Evolutionary conservation across 2,113 vertebrate species (phyloP).

Genomic region (Leucosticte australis): DNA sequence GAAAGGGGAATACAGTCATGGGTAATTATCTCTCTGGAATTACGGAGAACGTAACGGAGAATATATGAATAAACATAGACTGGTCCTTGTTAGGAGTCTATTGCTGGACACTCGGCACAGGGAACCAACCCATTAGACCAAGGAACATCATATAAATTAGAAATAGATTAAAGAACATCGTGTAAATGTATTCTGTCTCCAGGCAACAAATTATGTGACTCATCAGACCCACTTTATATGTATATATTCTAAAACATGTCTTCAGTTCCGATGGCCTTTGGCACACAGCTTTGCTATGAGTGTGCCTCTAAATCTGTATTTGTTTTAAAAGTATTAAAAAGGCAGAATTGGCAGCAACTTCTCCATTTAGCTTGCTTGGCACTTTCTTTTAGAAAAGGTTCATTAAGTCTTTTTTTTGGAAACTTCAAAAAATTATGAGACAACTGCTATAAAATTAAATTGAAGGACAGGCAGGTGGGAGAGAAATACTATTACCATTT

Average conservation of each 20-base stretch:
- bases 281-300: background rate
- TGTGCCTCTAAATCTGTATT: constrained; percentile 12
- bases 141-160: constrained; percentile 27
- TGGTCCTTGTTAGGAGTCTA: background rate
- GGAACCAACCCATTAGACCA: background rate
- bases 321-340: constrained; percentile 44
- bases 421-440: constrained; percentile 25
- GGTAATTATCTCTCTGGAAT: constrained; percentile 69
- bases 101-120: background rate
- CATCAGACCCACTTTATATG: background rate
- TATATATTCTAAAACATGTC: background rate
- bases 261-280: constrained; percentile 14
- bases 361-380: constrained; percentile 14
- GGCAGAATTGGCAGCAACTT: background rate
- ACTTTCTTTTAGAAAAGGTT: constrained; percentile 20
- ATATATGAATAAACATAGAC: constrained; percentile 22
- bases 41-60: background rate
- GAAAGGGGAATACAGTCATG: background rate
- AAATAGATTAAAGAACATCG: constrained; percentile 19
- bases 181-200: background rate
- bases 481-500: constrained; percentile 22
- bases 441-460: background rate
- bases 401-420: constrained; percentile 37
- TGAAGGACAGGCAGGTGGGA: constrained; percentile 52
- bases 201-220: constrained; percentile 1